Conservation (phyloP, 2,113 vertebrate genomes). For the Polypterus senegalus region DNA sequence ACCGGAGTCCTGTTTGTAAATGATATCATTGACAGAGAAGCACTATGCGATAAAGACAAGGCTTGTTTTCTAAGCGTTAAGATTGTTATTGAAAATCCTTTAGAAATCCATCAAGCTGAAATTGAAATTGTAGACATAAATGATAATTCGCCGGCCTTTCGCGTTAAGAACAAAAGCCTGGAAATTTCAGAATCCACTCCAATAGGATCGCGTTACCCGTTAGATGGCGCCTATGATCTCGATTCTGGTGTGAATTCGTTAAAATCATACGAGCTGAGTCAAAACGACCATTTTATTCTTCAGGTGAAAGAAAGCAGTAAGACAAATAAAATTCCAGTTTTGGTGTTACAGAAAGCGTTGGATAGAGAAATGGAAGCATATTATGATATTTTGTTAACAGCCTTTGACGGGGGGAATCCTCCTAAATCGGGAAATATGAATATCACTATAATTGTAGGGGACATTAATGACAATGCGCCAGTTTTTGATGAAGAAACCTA, state of each 20-base stretch:
- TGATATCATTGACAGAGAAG: slow-evolving; percentile 55
- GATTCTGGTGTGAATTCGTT: slow-evolving; percentile 57
- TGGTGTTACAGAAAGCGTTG: slow-evolving; percentile 42
- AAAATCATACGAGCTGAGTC: slow-evolving; percentile 51
- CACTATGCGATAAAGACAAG: slow-evolving; percentile 45
- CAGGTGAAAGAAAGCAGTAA: slow-evolving; percentile 55
- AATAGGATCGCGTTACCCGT: slow-evolving; percentile 56
- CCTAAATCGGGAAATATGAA: slow-evolving; percentile 50
- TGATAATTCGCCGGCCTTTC: slow-evolving; percentile 57
- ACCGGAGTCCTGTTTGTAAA: no score
- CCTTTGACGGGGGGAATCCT: slow-evolving; percentile 52
- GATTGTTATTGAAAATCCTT: slow-evolving; percentile 47
- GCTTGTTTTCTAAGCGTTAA: slow-evolving; percentile 49
- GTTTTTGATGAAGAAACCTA: slow-evolving; percentile 21
- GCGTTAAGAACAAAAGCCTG: slow-evolving; percentile 52
- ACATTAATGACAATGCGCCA: slow-evolving; percentile 58
- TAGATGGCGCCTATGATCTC: slow-evolving; percentile 59
- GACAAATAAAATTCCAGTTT: slow-evolving; percentile 52
- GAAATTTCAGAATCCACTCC: slow-evolving; percentile 57
- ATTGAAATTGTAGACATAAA: slow-evolving; percentile 54
- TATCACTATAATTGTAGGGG: slow-evolving; percentile 47
- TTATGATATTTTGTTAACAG: slow-evolving; percentile 47
- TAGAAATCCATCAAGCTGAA: slow-evolving; percentile 53
- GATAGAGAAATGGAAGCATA: slow-evolving; percentile 42
- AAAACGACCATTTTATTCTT: slow-evolving; percentile 47